Evolutionary conservation across 2,797 vertebrate genomes (phyloP).

Genomic region (Peromyscus eremicus): DNA sequence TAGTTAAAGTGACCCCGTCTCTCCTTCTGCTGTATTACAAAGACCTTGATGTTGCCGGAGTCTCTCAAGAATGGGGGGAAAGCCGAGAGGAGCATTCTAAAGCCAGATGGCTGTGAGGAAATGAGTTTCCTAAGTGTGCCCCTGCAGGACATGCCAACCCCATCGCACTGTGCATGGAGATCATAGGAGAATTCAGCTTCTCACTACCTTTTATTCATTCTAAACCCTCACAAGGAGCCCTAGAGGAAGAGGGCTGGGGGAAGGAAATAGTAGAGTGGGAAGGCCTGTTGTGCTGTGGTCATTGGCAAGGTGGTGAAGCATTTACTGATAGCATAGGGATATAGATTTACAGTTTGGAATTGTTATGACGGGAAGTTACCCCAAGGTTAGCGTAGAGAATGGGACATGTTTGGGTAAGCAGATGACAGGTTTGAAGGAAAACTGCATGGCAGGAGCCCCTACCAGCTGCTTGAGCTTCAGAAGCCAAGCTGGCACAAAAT

Average conservation of each 20-base stretch:
- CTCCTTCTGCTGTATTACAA: conserved; percentile 23
- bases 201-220: neutral
- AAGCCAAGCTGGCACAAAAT: conserved; percentile 39
- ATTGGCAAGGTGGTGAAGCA: neutral
- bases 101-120: neutral
- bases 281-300: neutral
- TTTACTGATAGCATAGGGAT: conserved; percentile 18
- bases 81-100: neutral
- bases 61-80: conserved; percentile 3
- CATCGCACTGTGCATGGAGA: neutral
- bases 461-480: conserved; percentile 48
- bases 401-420: conserved; percentile 21
- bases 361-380: neutral
- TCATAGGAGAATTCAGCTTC: neutral
- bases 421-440: conserved; percentile 57
- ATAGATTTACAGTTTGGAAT: conserved; percentile 28
- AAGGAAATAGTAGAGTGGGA: neutral
- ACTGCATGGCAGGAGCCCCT: conserved; percentile 9
- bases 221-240: conserved; percentile 13
- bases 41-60: neutral
- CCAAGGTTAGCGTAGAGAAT: conserved; percentile 29
- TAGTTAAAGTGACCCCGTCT: neutral
- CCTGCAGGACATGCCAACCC: conserved; percentile 1
- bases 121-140: neutral
- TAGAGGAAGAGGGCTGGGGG: neutral